These are phyloP conservation scores for Drosophila mettleri DNA, from an alignment of 2,888 invertebrate species.

Conservation along the genomic window DNA sequence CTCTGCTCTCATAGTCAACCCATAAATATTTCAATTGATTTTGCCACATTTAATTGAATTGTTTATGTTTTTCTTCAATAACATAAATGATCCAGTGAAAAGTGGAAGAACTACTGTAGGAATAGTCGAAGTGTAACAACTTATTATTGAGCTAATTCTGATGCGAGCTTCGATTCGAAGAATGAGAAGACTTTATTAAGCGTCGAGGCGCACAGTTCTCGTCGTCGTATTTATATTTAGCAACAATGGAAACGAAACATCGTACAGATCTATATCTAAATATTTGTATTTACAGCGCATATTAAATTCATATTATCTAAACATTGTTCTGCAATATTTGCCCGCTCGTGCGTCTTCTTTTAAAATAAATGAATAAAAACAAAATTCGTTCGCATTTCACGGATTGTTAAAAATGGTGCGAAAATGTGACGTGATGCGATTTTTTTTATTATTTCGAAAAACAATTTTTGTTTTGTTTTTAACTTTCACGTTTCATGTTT, in stretches of 20 bases:
- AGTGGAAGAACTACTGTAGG: background rate
- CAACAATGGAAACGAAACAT: background rate
- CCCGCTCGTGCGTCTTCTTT: constrained; percentile 23
- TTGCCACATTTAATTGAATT: background rate
- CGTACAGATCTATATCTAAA: background rate
- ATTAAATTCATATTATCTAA: background rate
- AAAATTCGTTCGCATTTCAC: constrained; percentile 35
- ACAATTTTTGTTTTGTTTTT: constrained; percentile 10
- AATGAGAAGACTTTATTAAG: too few relatives aligned
- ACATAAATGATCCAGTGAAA: background rate
- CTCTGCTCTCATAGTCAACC: background rate
- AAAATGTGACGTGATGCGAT: constrained; percentile 40
- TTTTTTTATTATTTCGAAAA: background rate
- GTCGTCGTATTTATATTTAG: too few relatives aligned
- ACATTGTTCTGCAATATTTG: background rate
- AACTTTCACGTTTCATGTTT: constrained; percentile 46
- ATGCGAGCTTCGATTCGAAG: background rate
- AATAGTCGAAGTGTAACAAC: background rate
- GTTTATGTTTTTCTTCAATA: background rate
- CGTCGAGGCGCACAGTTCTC: too few relatives aligned
- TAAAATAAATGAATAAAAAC: constrained; percentile 9
- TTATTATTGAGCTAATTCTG: background rate
- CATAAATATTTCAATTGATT: background rate
- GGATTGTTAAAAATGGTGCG: constrained; percentile 44
- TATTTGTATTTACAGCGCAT: constrained; percentile 10